phyloP scores from a whole-genome alignment of 2,888 invertebrate genomes.

The Lepidochrysops patricia region DNA sequence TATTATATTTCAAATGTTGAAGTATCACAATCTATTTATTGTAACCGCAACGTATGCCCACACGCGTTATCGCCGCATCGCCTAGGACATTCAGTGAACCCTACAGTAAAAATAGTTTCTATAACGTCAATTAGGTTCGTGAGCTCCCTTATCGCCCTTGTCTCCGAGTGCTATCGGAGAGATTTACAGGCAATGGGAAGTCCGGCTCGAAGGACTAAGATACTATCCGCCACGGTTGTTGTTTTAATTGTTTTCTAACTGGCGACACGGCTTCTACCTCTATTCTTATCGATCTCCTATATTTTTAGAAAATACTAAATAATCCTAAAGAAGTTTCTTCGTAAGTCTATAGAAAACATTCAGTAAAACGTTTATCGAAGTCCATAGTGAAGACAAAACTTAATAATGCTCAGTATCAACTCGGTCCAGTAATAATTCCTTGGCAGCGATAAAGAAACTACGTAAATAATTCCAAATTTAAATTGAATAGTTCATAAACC shows the following conservation, averaged over 20 bases:
- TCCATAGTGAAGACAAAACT: not conserved
- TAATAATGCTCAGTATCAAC: not conserved
- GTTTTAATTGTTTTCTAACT: constrained; percentile 36
- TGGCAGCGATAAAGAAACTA: not conserved
- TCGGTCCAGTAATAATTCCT: not conserved
- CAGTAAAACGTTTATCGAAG: too few relatives aligned
- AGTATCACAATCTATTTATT: constrained; percentile 14
- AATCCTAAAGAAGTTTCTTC: too few relatives aligned
- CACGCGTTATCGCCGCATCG: constrained; percentile 35
- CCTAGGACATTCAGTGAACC: constrained; percentile 32
- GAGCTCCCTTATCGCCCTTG: constrained; percentile 48
- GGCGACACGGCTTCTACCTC: constrained; percentile 15
- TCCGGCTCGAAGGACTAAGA: constrained; percentile 35
- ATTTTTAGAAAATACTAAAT: not conserved
- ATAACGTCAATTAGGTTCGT: constrained; percentile 66
- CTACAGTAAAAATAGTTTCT: constrained; percentile 41
- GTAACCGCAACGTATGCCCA: constrained; percentile 14
- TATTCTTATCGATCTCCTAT: not conserved
- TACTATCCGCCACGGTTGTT: constrained; percentile 33
- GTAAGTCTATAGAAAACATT: too few relatives aligned
- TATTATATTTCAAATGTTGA: not conserved
- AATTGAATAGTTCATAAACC: constrained; percentile 6
- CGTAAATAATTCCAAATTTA: not conserved
- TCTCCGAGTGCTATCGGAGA: constrained; percentile 46
- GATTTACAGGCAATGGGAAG: constrained; percentile 56